These are phyloP conservation scores for Leptopilina syphax DNA, from an alignment of 2,888 invertebrate genomes.

Conservation along the genomic window DNA sequence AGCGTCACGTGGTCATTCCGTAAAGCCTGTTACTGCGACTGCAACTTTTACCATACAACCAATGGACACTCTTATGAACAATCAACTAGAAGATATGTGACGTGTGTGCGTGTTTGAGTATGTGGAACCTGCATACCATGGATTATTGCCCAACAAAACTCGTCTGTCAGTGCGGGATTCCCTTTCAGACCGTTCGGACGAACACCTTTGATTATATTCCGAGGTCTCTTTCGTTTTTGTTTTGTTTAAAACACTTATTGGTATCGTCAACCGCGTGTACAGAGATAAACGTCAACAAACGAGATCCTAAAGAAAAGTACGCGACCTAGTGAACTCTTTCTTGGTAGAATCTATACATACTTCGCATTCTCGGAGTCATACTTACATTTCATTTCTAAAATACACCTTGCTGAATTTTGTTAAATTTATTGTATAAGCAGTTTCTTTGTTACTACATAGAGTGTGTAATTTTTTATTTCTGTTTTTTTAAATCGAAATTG, in stretches of 20 bases:
- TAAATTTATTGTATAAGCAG: background rate
- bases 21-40: too few species aligned
- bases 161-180: conserved; percentile 67
- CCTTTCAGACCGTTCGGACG: conserved; percentile 69
- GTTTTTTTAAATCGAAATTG: too few species aligned
- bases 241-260: background rate
- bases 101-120: background rate
- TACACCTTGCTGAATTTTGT: background rate
- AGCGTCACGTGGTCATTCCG: background rate
- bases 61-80: background rate
- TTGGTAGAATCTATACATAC: background rate
- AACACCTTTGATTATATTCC: conserved; percentile 50
- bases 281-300: conserved; percentile 7
- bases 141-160: conserved; percentile 60
- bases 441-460: background rate
- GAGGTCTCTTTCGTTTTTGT: background rate
- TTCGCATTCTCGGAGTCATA: background rate
- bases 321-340: conserved; percentile 24
- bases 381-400: background rate
- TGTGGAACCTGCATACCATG: background rate
- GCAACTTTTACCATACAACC: background rate
- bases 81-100: conserved; percentile 3
- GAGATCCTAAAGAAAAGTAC: conserved; percentile 17
- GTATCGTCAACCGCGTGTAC: background rate
- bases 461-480: too few species aligned